These are phyloP conservation scores for Sturnus vulgaris DNA, from an alignment of 2,113 vertebrate genomes.

Conservation along the genomic window DNA sequence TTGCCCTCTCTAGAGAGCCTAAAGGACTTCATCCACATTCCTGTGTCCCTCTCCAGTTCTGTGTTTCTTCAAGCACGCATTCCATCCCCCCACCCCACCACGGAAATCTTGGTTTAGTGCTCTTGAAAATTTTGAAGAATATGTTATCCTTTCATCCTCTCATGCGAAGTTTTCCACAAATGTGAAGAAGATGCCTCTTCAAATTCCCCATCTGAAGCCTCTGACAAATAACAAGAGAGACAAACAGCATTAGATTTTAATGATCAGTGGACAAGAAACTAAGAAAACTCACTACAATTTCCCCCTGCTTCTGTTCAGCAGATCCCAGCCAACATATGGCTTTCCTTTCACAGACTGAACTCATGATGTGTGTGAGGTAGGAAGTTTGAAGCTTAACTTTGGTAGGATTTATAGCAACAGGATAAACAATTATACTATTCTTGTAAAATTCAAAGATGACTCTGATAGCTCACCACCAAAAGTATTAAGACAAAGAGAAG, in stretches of 20 bases:
- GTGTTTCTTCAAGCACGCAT: neutral
- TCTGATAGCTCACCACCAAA: neutral
- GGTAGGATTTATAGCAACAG: neutral
- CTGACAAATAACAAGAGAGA: constrained; percentile 31
- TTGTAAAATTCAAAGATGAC: neutral
- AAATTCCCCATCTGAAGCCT: neutral
- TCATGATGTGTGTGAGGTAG: neutral
- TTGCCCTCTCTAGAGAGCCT: neutral
- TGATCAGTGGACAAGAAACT: neutral
- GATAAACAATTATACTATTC: neutral
- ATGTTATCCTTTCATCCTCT: neutral
- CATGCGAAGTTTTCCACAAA: neutral
- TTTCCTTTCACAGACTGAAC: neutral
- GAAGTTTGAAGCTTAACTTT: neutral
- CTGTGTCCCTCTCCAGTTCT: neutral
- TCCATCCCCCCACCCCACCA: neutral
- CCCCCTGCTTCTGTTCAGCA: neutral
- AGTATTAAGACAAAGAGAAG: neutral
- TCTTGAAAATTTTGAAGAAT: neutral
- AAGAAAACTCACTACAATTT: neutral
- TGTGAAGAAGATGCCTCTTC: neutral
- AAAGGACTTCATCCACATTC: neutral
- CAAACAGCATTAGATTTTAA: constrained; percentile 15
- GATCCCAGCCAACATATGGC: neutral
- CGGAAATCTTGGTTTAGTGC: neutral